Percentiles rank a stretch among this genome's conserved stretches.
These are phyloP conservation scores for Cheumatopsyche charites DNA, from an alignment of 1,140 invertebrate species.

Conservation along the genomic window DNA sequence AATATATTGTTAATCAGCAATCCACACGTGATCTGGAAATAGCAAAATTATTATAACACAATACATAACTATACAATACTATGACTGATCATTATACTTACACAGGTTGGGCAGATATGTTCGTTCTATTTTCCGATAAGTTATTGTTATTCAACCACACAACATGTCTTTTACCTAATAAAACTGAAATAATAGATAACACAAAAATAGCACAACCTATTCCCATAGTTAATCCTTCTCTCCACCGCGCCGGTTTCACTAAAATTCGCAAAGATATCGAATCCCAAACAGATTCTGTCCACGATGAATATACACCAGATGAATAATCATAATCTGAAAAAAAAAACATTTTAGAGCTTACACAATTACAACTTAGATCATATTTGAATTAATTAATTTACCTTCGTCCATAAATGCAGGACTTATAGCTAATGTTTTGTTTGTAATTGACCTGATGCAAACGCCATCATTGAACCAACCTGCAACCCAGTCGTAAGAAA, in stretches of 20 bases:
- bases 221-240: constrained; percentile 70
- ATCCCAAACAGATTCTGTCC: constrained; percentile 91
- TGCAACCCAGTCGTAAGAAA: constrained; percentile 64
- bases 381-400: constrained; percentile 51
- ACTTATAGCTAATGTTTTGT: constrained; percentile 75
- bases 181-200: constrained; percentile 30
- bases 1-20: constrained; percentile 30
- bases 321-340: constrained; percentile 77
- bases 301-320: constrained; percentile 82
- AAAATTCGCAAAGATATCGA: constrained; percentile 79
- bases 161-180: constrained; percentile 30
- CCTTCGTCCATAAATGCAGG: constrained; percentile 78
- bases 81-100: not conserved
- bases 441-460: constrained; percentile 78
- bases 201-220: constrained; percentile 59
- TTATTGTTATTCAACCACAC: constrained; percentile 19
- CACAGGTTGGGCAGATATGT: not conserved
- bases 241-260: constrained; percentile 72
- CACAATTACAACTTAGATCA: not conserved
- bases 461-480: constrained; percentile 68
- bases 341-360: constrained; percentile 26
- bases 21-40: constrained; percentile 31
- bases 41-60: constrained; percentile 1
- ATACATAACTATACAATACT: not conserved
- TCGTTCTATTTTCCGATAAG: not conserved